phyloP scores from a whole-genome alignment of 2,888 invertebrate species.

The Caenorhabditis auriculariae region DNA sequence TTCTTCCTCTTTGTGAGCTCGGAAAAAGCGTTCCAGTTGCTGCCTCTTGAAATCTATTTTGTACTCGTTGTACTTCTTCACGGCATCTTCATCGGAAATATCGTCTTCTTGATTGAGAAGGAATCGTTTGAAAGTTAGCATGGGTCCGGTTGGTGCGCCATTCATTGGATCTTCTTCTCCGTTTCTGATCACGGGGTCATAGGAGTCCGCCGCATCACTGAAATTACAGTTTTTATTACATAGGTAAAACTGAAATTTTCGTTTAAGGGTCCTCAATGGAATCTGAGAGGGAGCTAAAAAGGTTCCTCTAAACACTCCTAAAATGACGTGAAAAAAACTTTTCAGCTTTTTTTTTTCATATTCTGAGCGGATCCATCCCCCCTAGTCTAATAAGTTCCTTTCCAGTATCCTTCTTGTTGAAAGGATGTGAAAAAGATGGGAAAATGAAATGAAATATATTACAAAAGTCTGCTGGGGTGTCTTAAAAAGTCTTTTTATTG shows the following conservation, averaged over 20 bases:
- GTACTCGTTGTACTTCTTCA: conserved; percentile 95
- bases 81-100: conserved; percentile 89
- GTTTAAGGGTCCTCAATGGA: background rate
- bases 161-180: conserved; percentile 72
- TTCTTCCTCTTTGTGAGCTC: conserved; percentile 98
- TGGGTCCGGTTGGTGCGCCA: conserved; percentile 17
- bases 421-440: no score
- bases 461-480: no score
- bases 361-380: no score
- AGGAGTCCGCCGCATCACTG: conserved; percentile 38
- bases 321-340: no score
- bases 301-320: no score
- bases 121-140: conserved; percentile 90
- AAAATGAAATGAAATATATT: no score
- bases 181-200: conserved; percentile 35
- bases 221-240: conserved; percentile 1
- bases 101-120: conserved; percentile 92
- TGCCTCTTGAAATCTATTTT: conserved; percentile 93
- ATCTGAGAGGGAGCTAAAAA: no score
- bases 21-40: conserved; percentile 96
- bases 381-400: no score
- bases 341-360: no score
- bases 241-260: background rate
- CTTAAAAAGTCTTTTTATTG: no score
- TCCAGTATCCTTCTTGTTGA: no score